Evolutionary conservation across 2,888 invertebrate species (phyloP), one percentile per base, ranked within the genome.

Genomic region (Dicyrtoma fusca): DNA sequence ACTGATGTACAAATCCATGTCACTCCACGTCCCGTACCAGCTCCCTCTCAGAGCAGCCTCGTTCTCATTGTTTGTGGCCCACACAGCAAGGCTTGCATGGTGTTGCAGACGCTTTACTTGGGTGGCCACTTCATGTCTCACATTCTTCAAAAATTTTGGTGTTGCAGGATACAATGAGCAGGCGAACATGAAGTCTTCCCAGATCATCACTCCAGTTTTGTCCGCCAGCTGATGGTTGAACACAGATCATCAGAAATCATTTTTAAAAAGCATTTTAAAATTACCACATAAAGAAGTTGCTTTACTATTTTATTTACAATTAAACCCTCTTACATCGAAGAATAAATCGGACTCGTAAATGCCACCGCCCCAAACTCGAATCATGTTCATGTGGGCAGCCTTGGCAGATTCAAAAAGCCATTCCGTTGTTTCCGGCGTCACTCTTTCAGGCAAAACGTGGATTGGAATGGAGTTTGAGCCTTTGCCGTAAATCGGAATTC

Each of bases 21-120:
- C 82, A 1, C 13, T 1, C 4, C 6, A 45, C 11, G 75, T 75
- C 2, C 77, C 84, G 81, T 86, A 88, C 97, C 96, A 97, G 82
- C 92, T 89, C 51, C 89, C 89, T 61, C 89, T 86, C 6, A 97
- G 83, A 0, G 95, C 97, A 5, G 89, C 91, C 80, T 88, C 88
- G 79, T 87, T 87, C 81, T 88, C 88, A 81, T 88, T 88, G 81
- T 88, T 88, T n/a, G 85, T 87, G 34, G 87, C 85, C 85, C 87
- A 88, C 1, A 87, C 76, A 8, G 71, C 75, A 19, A 77, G 53
- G 26, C 72, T 71, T 5, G 77, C 63, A 64, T 87, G 86, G 74
- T 84, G 83, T 72, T 85, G 84, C 14, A 88, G 78, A 51, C 86
- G 55, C 45, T 68, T 68, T 5, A 61, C 84, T 82, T 86, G 86